Evolutionary conservation across 2,113 vertebrate species (phyloP), one percentile per base, ranked within the genome.

Genomic region (Gymnarchus niloticus): DNA sequence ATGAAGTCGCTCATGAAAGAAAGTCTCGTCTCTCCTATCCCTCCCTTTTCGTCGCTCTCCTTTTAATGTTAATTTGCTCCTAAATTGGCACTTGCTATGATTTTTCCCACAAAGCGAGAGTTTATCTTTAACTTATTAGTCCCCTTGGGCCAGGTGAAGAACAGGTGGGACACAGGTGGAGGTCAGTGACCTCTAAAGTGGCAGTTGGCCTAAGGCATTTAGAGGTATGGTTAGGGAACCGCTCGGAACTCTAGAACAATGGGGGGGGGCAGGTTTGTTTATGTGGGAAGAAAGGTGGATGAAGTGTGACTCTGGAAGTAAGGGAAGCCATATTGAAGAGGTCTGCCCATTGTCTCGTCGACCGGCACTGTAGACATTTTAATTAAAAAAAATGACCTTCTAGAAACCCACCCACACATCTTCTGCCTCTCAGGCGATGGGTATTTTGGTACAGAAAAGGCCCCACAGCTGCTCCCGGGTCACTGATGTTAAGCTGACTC

Each of bases 171-270:
- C 46, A 83, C 28, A 73, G 57, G 59, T 33, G 41, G 54, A 37
- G 41, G 56, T 57, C 73, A 73, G 19, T 17, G 44, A 41, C 56
- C 28, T n/a, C n/a, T 56, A 56, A 25, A 3, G 57, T 25, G 14
- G 23, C 28, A 17, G 54, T 19, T n/a, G 84, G 88, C 88, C 82
- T 56, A 83, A 86, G 89, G 78, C 85, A 88, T 88, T 88, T 84
- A 87, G 80, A 89, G 87, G 82, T 33, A 49, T 89, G 87, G 90
- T 86, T 88, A 89, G 91, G 90, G 90, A 92, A 94, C 92, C 23
- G 49, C 90, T n/a, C n/a, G n/a, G n/a, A n/a, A n/a, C n/a, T 92
- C 10, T 80, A 88, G 90, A 92, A 94, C 93, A 95, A 94, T 92
- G 90, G 41, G 46, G 25, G 46, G 56, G 41, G 56, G 84, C 17